phyloP scores from a whole-genome alignment of 2,888 invertebrate species.

The Oxyscelio sp. region DNA sequence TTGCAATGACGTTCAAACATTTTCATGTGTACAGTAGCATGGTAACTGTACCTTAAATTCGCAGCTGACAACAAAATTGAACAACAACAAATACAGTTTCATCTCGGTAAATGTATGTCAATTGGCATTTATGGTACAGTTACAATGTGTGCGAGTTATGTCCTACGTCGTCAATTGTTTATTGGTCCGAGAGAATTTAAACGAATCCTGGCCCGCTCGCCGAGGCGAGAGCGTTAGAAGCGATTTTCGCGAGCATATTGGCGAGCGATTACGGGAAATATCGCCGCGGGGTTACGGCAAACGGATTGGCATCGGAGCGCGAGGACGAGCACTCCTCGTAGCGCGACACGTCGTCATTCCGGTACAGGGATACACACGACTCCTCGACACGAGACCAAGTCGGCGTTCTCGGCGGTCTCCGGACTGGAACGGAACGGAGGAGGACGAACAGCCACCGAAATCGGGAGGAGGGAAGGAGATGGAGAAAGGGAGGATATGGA shows the following conservation, averaged over 20 bases:
- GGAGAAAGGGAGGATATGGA: constrained; percentile 74
- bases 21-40: neutral
- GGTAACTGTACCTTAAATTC: constrained; percentile 30
- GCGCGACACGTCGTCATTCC: constrained; percentile 66
- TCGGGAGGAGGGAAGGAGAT: constrained; percentile 73
- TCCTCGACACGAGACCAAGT: constrained; percentile 55
- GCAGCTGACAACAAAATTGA: constrained; percentile 21
- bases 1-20: neutral
- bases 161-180: constrained; percentile 40
- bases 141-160: neutral
- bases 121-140: constrained; percentile 37
- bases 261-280: constrained; percentile 3
- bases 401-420: constrained; percentile 81
- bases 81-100: constrained; percentile 1
- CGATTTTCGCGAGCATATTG: constrained; percentile 46
- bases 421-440: constrained; percentile 85
- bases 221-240: constrained; percentile 4
- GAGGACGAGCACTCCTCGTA: constrained; percentile 67
- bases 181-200: constrained; percentile 22
- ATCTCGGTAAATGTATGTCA: neutral
- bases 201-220: neutral
- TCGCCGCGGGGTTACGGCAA: neutral
- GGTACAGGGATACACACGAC: constrained; percentile 57
- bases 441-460: constrained; percentile 69
- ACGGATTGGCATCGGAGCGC: constrained; percentile 27